phyloP scores from a whole-genome alignment of 1,140 invertebrate genomes.

The Lordiphosa collinella region DNA sequence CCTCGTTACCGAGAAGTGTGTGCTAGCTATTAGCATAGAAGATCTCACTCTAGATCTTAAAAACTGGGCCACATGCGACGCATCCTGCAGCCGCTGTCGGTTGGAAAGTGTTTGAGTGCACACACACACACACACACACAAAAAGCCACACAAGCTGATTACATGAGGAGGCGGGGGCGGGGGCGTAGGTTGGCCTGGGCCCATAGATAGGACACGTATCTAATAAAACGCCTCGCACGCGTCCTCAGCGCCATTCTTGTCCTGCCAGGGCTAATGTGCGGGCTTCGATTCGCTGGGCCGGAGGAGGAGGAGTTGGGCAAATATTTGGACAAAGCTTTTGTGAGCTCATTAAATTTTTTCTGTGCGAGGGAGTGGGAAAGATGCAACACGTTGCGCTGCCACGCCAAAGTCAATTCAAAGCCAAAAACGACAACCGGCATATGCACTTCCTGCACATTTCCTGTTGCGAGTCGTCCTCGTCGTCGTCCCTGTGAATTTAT shows the following conservation, averaged over 20 bases:
- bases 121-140: slow-evolving; percentile 1
- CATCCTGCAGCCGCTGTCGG: neutral
- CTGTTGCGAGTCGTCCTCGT: slow-evolving; percentile 38
- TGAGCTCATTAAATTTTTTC: slow-evolving; percentile 74
- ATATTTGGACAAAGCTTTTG: slow-evolving; percentile 58
- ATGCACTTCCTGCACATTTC: slow-evolving; percentile 68
- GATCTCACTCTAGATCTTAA: no score
- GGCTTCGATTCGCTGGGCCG: slow-evolving; percentile 34
- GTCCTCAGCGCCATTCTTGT: slow-evolving; percentile 7
- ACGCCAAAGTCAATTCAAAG: slow-evolving; percentile 13
- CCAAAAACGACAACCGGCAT: slow-evolving; percentile 40
- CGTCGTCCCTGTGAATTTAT: slow-evolving; percentile 60
- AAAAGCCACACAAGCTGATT: slow-evolving; percentile 14
- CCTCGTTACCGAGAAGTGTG: no score
- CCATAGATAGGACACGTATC: slow-evolving; percentile 69
- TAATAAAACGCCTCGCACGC: slow-evolving; percentile 68
- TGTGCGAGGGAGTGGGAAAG: slow-evolving; percentile 17
- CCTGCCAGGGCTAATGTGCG: slow-evolving; percentile 19
- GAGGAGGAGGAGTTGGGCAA: slow-evolving; percentile 18
- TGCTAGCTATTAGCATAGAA: no score
- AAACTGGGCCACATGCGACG: no score
- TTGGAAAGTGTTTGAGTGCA: slow-evolving; percentile 33
- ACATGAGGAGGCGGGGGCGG: neutral
- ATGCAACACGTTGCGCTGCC: slow-evolving; percentile 62
- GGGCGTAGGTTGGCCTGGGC: slow-evolving; percentile 7